Evolutionary conservation across 2,797 vertebrate species (phyloP).

Genomic region (Propithecus deckenii): DNA sequence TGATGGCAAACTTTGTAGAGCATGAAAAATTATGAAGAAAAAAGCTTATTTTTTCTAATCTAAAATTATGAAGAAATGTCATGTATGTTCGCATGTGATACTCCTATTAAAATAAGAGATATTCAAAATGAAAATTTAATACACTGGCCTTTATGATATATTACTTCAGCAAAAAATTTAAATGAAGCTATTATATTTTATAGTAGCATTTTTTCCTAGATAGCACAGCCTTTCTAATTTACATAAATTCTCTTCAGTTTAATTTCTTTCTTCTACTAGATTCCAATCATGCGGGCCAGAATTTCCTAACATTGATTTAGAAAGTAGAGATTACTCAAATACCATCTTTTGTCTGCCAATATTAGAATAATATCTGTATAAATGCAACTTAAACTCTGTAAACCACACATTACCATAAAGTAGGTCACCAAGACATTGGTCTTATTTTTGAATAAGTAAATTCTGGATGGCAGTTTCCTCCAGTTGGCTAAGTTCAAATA

Average conservation of each 20-base stretch:
- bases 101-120: conserved; percentile 66
- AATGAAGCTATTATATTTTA: conserved; percentile 61
- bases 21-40: conserved; percentile 69
- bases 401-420: background rate
- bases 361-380: background rate
- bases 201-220: background rate
- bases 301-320: background rate
- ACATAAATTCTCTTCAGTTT: background rate
- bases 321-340: background rate
- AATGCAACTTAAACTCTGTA: background rate
- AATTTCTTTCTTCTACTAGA: background rate
- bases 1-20: conserved; percentile 78
- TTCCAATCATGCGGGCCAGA: background rate
- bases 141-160: conserved; percentile 59
- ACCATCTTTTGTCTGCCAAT: background rate
- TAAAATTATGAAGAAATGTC: conserved; percentile 72
- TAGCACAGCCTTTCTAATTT: background rate
- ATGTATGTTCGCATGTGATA: background rate
- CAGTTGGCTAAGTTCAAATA: background rate
- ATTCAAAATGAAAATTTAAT: conserved; percentile 64
- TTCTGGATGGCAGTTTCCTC: background rate
- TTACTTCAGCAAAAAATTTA: conserved; percentile 61
- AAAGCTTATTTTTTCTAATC: conserved; percentile 69
- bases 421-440: background rate
- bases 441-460: background rate